phyloP scores from a whole-genome alignment of 2,888 invertebrate species.

The Adela reaumurella region DNA sequence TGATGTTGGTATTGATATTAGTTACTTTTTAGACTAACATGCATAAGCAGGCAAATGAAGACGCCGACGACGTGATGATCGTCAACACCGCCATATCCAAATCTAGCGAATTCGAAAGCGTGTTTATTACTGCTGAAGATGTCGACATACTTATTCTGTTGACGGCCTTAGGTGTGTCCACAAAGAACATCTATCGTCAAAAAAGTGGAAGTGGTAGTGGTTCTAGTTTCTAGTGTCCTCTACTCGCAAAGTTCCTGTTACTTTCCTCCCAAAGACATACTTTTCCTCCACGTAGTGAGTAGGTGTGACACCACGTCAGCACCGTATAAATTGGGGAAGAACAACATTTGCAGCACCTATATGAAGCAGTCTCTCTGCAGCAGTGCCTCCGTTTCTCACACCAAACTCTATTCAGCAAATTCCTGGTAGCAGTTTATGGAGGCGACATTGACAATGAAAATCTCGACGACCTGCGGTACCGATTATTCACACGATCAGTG shows the following conservation, averaged over 20 bases:
- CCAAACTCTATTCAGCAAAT: no score
- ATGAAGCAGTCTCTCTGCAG: no score
- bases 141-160: constrained; percentile 7
- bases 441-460: constrained; percentile 1
- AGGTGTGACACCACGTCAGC: no score
- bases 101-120: constrained; percentile 7
- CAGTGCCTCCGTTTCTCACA: no score
- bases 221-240: constrained; percentile 4
- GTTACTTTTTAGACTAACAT: no score
- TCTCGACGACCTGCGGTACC: constrained; percentile 4
- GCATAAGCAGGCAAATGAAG: no score
- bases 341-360: no score
- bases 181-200: neutral
- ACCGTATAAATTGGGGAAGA: no score
- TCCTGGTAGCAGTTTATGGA: constrained; percentile 1
- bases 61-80: constrained; percentile 12
- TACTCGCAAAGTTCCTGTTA: constrained; percentile 4
- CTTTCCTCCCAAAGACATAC: no score
- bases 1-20: no score
- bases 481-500: neutral
- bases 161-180: constrained; percentile 6
- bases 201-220: constrained; percentile 7
- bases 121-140: constrained; percentile 10
- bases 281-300: no score
- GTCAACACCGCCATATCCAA: constrained; percentile 10